phyloP scores from a whole-genome alignment of 2,888 invertebrate species.

The Drosophila recens region DNA sequence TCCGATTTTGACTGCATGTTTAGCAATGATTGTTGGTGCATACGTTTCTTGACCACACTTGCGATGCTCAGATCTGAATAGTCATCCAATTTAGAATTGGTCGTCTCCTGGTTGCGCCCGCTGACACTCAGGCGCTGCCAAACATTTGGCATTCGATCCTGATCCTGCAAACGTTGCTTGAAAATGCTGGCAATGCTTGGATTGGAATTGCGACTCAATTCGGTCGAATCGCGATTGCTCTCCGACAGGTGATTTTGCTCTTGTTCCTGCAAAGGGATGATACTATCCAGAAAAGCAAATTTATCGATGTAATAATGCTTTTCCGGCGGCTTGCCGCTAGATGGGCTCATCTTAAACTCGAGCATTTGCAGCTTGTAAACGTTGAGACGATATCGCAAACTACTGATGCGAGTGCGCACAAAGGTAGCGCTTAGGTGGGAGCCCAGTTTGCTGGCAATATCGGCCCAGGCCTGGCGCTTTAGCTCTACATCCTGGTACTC shows the following conservation, averaged over 20 bases:
- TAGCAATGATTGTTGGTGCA: not conserved
- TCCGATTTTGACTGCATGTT: not conserved
- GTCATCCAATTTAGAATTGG: not conserved
- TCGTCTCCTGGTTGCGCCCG: not conserved
- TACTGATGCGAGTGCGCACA: not conserved
- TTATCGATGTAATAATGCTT: not conserved
- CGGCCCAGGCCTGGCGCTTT: not conserved
- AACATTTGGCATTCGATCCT: not conserved
- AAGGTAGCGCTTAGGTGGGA: not conserved
- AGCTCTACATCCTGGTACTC: not conserved
- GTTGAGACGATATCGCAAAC: not conserved
- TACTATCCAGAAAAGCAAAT: not conserved
- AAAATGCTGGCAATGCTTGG: not conserved
- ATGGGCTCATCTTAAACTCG: not conserved
- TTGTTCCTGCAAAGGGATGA: not conserved
- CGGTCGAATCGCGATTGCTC: not conserved
- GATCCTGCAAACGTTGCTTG: not conserved
- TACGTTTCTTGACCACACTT: not conserved
- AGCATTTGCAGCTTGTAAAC: not conserved
- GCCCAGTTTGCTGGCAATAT: not conserved
- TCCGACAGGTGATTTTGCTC: not conserved
- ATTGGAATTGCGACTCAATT: not conserved
- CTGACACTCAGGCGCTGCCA: not conserved
- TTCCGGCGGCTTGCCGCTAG: not conserved
- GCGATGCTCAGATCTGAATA: not conserved